A percentile compares a stretch with the other conserved stretches of the same genome.
Conservation (phyloP, 2,888 invertebrate genomes). For the Epiperipatus broadwayi region DNA sequence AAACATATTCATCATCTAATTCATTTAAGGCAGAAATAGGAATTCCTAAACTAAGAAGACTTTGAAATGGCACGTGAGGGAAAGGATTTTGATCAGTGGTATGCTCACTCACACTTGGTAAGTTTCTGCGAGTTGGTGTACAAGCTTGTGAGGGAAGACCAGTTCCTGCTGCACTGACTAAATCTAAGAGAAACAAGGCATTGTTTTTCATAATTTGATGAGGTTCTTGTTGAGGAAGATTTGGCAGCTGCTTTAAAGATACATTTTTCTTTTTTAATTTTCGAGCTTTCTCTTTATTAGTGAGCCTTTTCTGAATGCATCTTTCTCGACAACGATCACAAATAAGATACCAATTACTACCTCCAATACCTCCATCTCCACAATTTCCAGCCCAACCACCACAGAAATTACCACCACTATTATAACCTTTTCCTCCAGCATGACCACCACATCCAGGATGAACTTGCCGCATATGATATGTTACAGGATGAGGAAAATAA, state of each 20-base stretch:
- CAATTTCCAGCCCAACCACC: conserved; percentile 74
- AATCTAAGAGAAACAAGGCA: conserved; percentile 73
- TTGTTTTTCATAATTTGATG: conserved; percentile 71
- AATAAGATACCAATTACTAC: conserved; percentile 67
- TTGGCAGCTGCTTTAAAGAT: conserved; percentile 16
- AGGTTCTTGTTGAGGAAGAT: conserved; percentile 28
- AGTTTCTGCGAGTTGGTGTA: background rate
- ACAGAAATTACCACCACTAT: conserved; percentile 67
- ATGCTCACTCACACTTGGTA: too few relatives aligned
- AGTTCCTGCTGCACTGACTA: conserved; percentile 52
- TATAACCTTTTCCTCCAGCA: conserved; percentile 72
- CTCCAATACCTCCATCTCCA: conserved; percentile 59
- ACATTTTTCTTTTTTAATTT: too few relatives aligned
- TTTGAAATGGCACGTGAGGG: too few relatives aligned
- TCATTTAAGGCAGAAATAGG: too few relatives aligned
- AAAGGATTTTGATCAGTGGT: too few relatives aligned
- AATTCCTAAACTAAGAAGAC: too few relatives aligned
- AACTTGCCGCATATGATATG: conserved; percentile 69
- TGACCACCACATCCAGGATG: conserved; percentile 80
- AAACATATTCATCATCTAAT: too few relatives aligned
- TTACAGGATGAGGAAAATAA: conserved; percentile 44
- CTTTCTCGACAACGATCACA: conserved; percentile 77
- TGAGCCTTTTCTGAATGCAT: conserved; percentile 33
- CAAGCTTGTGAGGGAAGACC: conserved; percentile 22
- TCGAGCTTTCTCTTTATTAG: too few relatives aligned